Conservation (phyloP, 2,888 invertebrate genomes). For the Geophilus truncorum region DNA sequence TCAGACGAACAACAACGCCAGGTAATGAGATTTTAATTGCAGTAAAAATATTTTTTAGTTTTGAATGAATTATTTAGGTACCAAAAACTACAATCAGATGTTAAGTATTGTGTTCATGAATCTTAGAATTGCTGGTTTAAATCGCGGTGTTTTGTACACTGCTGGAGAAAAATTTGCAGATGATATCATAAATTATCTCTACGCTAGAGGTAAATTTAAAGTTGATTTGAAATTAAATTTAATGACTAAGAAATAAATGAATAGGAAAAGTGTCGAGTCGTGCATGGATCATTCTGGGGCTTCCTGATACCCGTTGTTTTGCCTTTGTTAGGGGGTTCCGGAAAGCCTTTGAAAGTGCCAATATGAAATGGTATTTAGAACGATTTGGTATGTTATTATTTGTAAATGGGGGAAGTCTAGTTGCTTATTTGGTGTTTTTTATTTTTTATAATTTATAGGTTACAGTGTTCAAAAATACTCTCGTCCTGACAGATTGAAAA, state of each 20-base stretch:
- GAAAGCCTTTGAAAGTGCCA: background rate
- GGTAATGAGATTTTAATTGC: no score
- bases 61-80: no score
- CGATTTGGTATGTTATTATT: background rate
- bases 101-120: background rate
- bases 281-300: background rate
- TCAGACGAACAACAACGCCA: background rate
- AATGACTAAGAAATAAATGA: background rate
- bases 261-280: background rate
- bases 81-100: background rate
- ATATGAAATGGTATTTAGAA: conserved; percentile 1
- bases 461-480: background rate
- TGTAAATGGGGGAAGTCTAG: no score
- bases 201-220: background rate
- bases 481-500: background rate
- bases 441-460: background rate
- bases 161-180: conserved; percentile 10
- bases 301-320: background rate
- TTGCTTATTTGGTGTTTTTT: no score
- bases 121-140: background rate
- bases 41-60: no score
- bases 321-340: background rate
- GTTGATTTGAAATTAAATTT: background rate
- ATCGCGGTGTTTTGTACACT: background rate
- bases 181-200: background rate